These are phyloP conservation scores for Scaptomyza flava DNA, from an alignment of 2,888 invertebrate genomes.

Conservation along the genomic window DNA sequence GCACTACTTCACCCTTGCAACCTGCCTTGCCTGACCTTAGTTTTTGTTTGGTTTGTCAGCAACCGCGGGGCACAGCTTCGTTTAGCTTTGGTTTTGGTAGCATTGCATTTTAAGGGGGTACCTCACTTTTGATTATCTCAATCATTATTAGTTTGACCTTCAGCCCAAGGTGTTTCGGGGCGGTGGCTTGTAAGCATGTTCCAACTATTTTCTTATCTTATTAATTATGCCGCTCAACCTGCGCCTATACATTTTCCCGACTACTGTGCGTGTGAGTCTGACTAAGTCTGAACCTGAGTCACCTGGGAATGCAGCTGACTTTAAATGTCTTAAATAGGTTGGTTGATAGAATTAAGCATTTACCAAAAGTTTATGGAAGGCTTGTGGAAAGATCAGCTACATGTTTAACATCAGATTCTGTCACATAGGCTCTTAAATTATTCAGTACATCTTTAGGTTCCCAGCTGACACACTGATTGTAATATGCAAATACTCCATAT, in stretches of 20 bases:
- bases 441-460: constrained; percentile 7
- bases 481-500: not conserved
- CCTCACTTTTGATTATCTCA: constrained; percentile 67
- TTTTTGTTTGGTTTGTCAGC: constrained; percentile 70
- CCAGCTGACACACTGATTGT: not conserved
- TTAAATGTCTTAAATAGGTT: not conserved
- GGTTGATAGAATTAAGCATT: not conserved
- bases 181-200: constrained; percentile 46
- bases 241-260: constrained; percentile 24
- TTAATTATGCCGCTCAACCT: constrained; percentile 58
- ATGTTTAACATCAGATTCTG: too few species aligned
- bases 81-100: constrained; percentile 31
- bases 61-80: constrained; percentile 38
- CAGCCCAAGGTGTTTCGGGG: constrained; percentile 65
- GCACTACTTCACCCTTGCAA: constrained; percentile 11
- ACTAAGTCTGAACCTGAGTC: constrained; percentile 7
- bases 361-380: not conserved
- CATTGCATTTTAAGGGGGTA: constrained; percentile 23
- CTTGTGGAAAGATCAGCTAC: not conserved
- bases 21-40: constrained; percentile 7
- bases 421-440: not conserved
- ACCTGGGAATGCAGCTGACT: not conserved
- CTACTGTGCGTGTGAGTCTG: constrained; percentile 58
- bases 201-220: constrained; percentile 64
- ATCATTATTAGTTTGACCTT: constrained; percentile 81